Percentiles rank a stretch among this genome's conserved stretches.
Evolutionary conservation across 2,797 vertebrate genomes (phyloP).

Genomic region (Falco peregrinus): DNA sequence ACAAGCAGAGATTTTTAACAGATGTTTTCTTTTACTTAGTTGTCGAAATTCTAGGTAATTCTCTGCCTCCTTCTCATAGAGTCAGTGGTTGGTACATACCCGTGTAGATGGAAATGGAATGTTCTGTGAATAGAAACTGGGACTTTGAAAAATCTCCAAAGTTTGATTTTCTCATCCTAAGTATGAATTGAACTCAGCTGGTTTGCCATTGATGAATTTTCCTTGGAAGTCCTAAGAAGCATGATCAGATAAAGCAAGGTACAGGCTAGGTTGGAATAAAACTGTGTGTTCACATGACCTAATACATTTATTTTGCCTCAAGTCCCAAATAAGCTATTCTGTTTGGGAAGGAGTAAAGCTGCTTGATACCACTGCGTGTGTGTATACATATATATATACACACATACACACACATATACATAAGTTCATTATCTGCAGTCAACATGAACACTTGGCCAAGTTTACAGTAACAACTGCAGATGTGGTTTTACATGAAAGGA

Average conservation of each 20-base stretch:
- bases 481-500: constrained; percentile 56
- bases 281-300: constrained; percentile 28
- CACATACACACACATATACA: not conserved
- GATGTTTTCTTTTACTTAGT: not conserved
- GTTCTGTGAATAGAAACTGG: not conserved
- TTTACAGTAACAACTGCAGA: constrained; percentile 58
- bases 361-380: not conserved
- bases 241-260: constrained; percentile 34
- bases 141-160: not conserved
- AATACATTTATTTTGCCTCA: constrained; percentile 60
- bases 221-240: constrained; percentile 1
- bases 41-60: not conserved
- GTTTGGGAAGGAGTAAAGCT: constrained; percentile 60
- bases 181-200: not conserved
- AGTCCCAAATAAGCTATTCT: constrained; percentile 59
- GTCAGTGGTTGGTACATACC: not conserved
- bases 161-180: not conserved
- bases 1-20: not conserved
- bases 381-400: not conserved
- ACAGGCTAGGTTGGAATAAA: constrained; percentile 42
- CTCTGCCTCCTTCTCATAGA: not conserved
- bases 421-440: constrained; percentile 60
- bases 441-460: constrained; percentile 30
- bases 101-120: not conserved
- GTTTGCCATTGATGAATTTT: not conserved